Base-by-base conservation (phyloP, 2,113 vertebrate genomes). In the Caloenas nicobarica region DNA sequence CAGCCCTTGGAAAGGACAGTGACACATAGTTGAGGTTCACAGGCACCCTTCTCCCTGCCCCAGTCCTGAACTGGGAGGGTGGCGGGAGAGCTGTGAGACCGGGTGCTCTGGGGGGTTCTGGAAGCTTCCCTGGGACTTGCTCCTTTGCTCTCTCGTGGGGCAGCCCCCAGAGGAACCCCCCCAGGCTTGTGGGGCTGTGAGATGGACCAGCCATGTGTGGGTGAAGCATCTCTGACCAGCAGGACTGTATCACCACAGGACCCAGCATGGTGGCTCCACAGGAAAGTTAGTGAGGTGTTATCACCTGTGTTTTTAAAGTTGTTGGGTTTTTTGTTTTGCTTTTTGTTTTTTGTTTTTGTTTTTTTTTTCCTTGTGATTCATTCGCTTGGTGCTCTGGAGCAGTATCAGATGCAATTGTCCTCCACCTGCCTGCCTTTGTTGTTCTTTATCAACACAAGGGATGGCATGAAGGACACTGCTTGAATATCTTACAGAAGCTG, bases 171-270 rank as follows among this genome's bases (percentile, higher is more conserved):
- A 29, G 46, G 8, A 26, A 8, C 31, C 21, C 31, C 21, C 14
- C 1, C 28, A n/a, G 65, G 25, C 0, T 0, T 24, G 11, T 25
- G 29, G 38, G 31, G 19, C 28, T 0, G 1, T 28, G 44, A 29
- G 38, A 3, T 1, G 40, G 44, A 8, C n/a, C 29, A 0, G 0
- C 38, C 0, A 0, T 0, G 18, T 1, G 2, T 6, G 38, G 44
- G 22, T n/a, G 53, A 11, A 26, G 28, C 36, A 24, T 53, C 33
- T 76, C 58, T 15, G 16, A 19, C 24, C n/a, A 34, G 25, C 57
- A 48, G 54, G 22, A 2, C 42, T 12, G 14, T 2, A 7, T 13
- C 17, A 31, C 25, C 0, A 15, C 31, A 53, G 57, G 25, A 4
- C 33, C 19, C 4, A 13, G 14, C 7, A 26, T 6, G 11, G 16